A percentile compares a stretch with the other conserved stretches of the same genome.
Conservation (phyloP, 2,113 vertebrate species). For the Corynorhinus townsendii region DNA sequence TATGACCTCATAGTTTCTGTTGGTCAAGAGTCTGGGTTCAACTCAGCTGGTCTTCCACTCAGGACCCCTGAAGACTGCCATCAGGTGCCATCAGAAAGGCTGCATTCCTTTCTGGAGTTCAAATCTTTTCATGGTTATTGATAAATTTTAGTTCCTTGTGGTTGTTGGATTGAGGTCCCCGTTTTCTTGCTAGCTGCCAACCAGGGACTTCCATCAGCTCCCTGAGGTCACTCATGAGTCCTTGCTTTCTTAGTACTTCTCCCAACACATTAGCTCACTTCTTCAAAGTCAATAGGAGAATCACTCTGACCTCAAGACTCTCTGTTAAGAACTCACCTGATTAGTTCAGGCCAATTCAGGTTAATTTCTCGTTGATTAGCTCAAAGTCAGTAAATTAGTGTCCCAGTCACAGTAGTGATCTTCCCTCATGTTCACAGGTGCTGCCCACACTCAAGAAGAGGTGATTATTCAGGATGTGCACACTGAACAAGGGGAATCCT, state of each 20-base stretch:
- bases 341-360: neutral
- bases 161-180: neutral
- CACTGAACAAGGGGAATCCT: neutral
- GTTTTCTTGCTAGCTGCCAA: neutral
- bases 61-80: neutral
- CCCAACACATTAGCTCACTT: neutral
- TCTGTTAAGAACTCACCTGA: neutral
- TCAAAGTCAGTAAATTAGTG: neutral
- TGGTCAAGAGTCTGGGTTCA: neutral
- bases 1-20: neutral
- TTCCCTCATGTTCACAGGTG: neutral
- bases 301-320: neutral
- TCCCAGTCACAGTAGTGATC: neutral
- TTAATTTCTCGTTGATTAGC: neutral
- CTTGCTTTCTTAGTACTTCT: neutral
- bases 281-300: neutral
- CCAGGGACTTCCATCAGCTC: neutral
- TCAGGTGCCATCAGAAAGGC: neutral
- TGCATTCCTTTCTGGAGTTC: neutral
- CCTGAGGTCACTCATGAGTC: neutral
- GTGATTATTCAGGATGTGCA: neutral
- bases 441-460: neutral
- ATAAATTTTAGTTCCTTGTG: neutral
- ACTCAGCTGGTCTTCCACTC: neutral
- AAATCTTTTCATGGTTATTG: neutral